These are phyloP conservation scores for Carterocephalus palaemon DNA, from an alignment of 2,888 invertebrate genomes.

Conservation along the genomic window DNA sequence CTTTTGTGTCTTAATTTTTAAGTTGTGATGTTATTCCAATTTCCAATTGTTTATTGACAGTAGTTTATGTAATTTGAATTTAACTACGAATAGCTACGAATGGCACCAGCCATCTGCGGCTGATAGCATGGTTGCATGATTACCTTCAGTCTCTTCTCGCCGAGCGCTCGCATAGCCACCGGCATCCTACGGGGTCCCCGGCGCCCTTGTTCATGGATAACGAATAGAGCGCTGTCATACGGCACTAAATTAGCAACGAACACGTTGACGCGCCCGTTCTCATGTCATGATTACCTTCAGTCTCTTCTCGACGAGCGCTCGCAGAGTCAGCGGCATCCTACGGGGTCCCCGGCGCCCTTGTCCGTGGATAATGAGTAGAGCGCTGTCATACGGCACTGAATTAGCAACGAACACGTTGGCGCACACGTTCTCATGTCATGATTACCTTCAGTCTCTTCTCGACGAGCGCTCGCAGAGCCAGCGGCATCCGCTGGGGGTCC, in stretches of 20 bases:
- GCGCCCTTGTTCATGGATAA: neutral
- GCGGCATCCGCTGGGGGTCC: conserved; percentile 62
- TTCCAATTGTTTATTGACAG: too few species aligned
- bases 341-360: conserved; percentile 30
- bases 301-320: conserved; percentile 58
- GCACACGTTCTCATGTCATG: conserved; percentile 49
- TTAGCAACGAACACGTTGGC: conserved; percentile 80
- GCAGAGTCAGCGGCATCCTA: conserved; percentile 47
- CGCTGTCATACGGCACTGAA: conserved; percentile 80
- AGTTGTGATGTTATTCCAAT: too few species aligned
- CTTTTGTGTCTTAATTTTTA: too few species aligned
- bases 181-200: conserved; percentile 42
- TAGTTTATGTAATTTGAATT: too few species aligned
- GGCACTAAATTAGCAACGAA: conserved; percentile 80
- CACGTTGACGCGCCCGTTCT: conserved; percentile 73
- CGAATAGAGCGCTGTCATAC: conserved; percentile 80
- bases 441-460: conserved; percentile 62
- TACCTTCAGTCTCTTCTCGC: conserved; percentile 62
- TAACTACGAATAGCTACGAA: too few species aligned
- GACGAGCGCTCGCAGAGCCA: conserved; percentile 60
- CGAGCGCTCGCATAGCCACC: conserved; percentile 49
- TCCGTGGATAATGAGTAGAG: too few species aligned
- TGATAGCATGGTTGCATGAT: too few species aligned
- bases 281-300: conserved; percentile 49
- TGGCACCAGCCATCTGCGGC: too few species aligned